Percentiles rank a stretch among this genome's conserved stretches.
phyloP scores from a whole-genome alignment of 2,797 vertebrate species.

The Myotis pilosus region DNA sequence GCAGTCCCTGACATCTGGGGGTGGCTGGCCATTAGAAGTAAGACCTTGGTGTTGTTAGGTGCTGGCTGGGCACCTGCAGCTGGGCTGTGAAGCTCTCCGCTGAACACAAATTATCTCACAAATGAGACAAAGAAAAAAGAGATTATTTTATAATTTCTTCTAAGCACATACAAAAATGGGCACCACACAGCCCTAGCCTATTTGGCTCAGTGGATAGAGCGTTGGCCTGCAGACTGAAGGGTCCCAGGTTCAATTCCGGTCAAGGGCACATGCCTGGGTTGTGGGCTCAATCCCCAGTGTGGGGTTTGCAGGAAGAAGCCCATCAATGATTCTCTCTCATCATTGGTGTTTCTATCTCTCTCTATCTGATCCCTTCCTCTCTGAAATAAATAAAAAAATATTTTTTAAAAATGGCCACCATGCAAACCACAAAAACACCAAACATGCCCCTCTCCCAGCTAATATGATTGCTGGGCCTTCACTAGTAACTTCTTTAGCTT shows the following conservation, averaged over 20 bases:
- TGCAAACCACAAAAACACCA: slow-evolving; percentile 11
- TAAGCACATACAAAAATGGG: not conserved
- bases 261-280: too few species aligned
- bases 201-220: too few species aligned
- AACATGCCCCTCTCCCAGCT: not conserved
- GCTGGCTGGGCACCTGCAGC: not conserved
- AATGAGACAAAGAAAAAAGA: not conserved
- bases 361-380: too few species aligned
- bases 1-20: not conserved
- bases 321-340: too few species aligned
- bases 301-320: too few species aligned
- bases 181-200: not conserved
- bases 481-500: not conserved
- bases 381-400: too few species aligned
- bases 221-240: too few species aligned
- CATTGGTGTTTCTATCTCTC: too few species aligned
- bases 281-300: too few species aligned
- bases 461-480: not conserved
- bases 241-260: too few species aligned
- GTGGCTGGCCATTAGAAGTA: not conserved
- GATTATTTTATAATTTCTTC: not conserved
- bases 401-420: not conserved
- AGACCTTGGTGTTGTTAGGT: not conserved
- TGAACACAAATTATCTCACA: not conserved
- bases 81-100: not conserved